Evolutionary conservation across 1,140 invertebrate species (phyloP).

Genomic region (Drosophila melanica): DNA sequence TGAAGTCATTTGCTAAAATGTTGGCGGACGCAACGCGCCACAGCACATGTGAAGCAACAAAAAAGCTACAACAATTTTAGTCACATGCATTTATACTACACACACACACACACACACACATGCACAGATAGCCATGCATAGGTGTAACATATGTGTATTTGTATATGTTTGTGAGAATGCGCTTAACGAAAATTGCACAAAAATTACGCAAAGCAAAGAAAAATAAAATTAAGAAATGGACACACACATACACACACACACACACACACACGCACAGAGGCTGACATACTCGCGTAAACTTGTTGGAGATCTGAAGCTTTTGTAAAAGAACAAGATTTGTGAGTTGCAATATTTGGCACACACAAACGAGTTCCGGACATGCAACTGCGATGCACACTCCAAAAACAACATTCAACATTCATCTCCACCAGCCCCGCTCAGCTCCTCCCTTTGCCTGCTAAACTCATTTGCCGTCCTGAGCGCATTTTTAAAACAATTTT

Average conservation of each 20-base stretch:
- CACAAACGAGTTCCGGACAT: constrained; percentile 65
- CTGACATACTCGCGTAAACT: constrained; percentile 7
- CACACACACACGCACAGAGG: constrained; percentile 25
- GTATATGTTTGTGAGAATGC: constrained; percentile 23
- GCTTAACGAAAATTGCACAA: constrained; percentile 68
- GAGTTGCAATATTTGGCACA: constrained; percentile 76
- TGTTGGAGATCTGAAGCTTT: constrained; percentile 31
- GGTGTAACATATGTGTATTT: background rate
- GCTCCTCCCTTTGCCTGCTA: background rate
- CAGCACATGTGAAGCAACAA: constrained; percentile 59
- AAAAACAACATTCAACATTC: too few species aligned
- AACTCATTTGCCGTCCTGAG: background rate
- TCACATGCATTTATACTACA: constrained; percentile 17
- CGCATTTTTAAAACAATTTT: constrained; percentile 2
- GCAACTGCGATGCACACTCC: constrained; percentile 28
- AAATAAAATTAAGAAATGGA: constrained; percentile 24
- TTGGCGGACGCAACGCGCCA: constrained; percentile 19
- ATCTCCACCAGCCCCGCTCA: background rate
- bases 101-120: background rate
- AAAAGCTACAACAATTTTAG: constrained; percentile 33
- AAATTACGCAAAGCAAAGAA: constrained; percentile 64
- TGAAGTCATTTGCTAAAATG: constrained; percentile 82
- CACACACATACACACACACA: constrained; percentile 28
- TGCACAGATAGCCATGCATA: background rate
- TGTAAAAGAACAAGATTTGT: constrained; percentile 63